Base-by-base conservation (phyloP, 2,113 vertebrate species). In the Bubo bubo region DNA sequence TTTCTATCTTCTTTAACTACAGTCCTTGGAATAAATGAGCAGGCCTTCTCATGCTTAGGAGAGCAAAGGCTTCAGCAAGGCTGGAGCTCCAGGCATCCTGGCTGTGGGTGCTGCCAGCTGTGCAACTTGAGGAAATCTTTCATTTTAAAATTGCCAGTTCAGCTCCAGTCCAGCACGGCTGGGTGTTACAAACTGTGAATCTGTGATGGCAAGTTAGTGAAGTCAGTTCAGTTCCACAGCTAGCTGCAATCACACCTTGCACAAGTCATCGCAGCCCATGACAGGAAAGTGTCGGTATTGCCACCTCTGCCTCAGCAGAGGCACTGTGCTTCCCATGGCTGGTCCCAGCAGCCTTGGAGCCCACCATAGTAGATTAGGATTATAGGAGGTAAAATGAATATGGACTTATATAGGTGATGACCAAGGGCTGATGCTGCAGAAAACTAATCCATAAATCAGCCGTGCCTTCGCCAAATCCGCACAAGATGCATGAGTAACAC, bases 261-360 rank as follows among this genome's bases (percentile, higher is more conserved):
- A 27, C 34, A 23, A 14, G 14, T 30, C 39, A n/a, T 6, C 32
- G 5, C 26, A 13, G 2, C 14, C 27, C 21, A 9, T 0, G 1
- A 19, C 60, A 41, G 59, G 32, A 5, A 34, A 9, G 34, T 5
- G 18, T 34, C 72, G 14, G 26, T 22, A 14, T n/a, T 22, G 62
- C 55, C 79, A 53, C 43, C 47, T 50, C 75, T 39, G 23, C 63
- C 71, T 52, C 49, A 35, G 50, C 56, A 41, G 34, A 43, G 63
- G 26, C 19, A 13, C 37, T 4, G 2, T 7, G 2, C 28, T 74
- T 74, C 70, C 58, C 22, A 10, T 11, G 28, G 50, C 37, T 2
- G 3, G 32, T 50, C 53, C 43, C 49, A 28, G 58, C 3, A 2
- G 37, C 22, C 37, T 56, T 30, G 19, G 50, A 86, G 55, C 37